Conservation (phyloP, 1,140 invertebrate species). For the Cotesia typhae region DNA sequence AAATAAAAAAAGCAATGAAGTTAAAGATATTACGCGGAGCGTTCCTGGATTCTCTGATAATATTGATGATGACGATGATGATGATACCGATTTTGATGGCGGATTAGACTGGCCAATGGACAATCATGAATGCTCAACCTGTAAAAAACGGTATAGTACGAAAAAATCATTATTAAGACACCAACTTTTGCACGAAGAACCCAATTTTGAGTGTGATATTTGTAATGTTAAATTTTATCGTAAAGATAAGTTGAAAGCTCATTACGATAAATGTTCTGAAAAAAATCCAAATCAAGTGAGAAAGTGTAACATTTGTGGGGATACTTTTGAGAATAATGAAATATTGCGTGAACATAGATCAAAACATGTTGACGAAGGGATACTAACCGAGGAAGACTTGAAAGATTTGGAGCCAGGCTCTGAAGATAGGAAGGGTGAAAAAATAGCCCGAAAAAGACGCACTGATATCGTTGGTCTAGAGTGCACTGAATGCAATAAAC, state of each 20-base stretch:
- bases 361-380: conserved; percentile 62
- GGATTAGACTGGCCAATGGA: conserved; percentile 63
- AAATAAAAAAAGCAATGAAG: conserved; percentile 38
- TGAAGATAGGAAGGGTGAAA: conserved; percentile 56
- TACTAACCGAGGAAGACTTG: conserved; percentile 61
- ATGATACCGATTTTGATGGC: conserved; percentile 56
- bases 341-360: conserved; percentile 57
- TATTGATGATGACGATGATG: conserved; percentile 43
- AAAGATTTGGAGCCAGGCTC: conserved; percentile 58
- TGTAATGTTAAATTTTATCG: conserved; percentile 63
- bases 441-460: conserved; percentile 55
- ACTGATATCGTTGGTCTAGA: conserved; percentile 63
- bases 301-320: conserved; percentile 63
- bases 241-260: conserved; percentile 63
- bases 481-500: conserved; percentile 70
- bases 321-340: conserved; percentile 63
- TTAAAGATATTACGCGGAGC: conserved; percentile 16
- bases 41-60: conserved; percentile 1
- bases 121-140: conserved; percentile 60
- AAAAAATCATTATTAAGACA: conserved; percentile 62
- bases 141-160: conserved; percentile 63
- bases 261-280: conserved; percentile 65
- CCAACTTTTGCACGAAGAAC: conserved; percentile 62
- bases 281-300: conserved; percentile 63
- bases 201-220: conserved; percentile 65